Conservation (phyloP, 2,113 vertebrate species). For the Carollia perspicillata region DNA sequence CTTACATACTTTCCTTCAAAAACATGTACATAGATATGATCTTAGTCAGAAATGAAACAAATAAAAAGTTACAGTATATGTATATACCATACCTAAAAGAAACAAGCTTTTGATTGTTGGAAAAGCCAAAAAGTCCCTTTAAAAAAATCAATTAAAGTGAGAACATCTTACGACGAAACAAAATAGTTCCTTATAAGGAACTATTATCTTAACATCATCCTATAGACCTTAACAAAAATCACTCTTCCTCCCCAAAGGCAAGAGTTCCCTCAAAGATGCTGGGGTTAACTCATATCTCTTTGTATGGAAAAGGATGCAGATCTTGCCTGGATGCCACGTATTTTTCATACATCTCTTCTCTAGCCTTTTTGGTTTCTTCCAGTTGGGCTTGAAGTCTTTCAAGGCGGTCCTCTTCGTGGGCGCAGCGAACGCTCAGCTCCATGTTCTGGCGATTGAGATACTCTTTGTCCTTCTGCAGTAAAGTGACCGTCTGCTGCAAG, state of each 20-base stretch:
- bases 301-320: background rate
- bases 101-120: background rate
- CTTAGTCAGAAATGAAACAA: background rate
- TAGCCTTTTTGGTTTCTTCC: constrained; percentile 93
- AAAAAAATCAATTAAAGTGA: constrained; percentile 8
- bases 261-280: background rate
- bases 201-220: background rate
- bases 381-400: constrained; percentile 93
- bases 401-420: constrained; percentile 93
- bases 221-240: background rate
- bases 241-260: background rate
- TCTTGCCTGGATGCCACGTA: constrained; percentile 92
- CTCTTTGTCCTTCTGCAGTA: constrained; percentile 97
- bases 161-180: background rate
- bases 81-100: background rate
- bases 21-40: background rate
- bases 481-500: constrained; percentile 89
- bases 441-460: constrained; percentile 94
- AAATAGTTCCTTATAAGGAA: background rate
- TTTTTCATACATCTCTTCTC: constrained; percentile 97
- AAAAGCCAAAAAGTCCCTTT: background rate
- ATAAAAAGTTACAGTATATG: background rate
- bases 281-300: background rate
- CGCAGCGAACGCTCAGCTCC: constrained; percentile 94
- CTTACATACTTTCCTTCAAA: background rate